Evolutionary conservation across 2,113 vertebrate species (phyloP), one percentile per base, ranked within the genome.

Genomic region (Abramis brama): DNA sequence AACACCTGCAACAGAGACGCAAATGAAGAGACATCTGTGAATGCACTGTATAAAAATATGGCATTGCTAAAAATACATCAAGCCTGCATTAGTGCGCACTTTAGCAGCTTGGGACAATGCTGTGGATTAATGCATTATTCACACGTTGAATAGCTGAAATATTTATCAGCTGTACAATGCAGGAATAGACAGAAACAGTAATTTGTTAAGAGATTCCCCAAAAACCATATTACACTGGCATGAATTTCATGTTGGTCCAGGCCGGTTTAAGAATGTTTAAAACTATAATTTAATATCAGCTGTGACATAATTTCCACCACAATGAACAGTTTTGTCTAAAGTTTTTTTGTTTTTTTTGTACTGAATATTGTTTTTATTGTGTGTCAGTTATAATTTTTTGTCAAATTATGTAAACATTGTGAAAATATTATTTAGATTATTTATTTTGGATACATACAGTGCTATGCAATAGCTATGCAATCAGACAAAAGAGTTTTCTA

Each of bases 1-100:
- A 88, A 93, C 94, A 92, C 97, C 98, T 99, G 93, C 77, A 79
- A 17, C 25, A 80, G 66, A 90, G 12, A 83, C 11, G 1, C 8
- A 62, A 57, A 82, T 21, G 39, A 39, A 62, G 30, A 13, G 62
- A 87, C 70, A 85, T 23, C 30, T 66, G 64, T 43, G 43, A 84
- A 87, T 33, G 43, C 5, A 75, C 2, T 57, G 27, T 0, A 43
- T 78, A 19, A 33, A 78, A 57, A 78, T 23, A 57, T 27, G n/a
- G 74, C 33, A 25, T 33, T 12, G 55, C 59, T 80, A 64, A 80
- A 80, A 80, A 80, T 80, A 47, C 79, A 47, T 21, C n/a, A 33
- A 76, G 50, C 68, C n/a, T 80, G 21, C 19, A 27, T 80, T 27
- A 45, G 62, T 52, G 6, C 21, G 11, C 52, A n/a, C 47, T 15